A percentile compares a stretch with the other conserved stretches of the same genome.
phyloP scores from a whole-genome alignment of 2,113 vertebrate genomes.

The Nyctereutes procyonoides region DNA sequence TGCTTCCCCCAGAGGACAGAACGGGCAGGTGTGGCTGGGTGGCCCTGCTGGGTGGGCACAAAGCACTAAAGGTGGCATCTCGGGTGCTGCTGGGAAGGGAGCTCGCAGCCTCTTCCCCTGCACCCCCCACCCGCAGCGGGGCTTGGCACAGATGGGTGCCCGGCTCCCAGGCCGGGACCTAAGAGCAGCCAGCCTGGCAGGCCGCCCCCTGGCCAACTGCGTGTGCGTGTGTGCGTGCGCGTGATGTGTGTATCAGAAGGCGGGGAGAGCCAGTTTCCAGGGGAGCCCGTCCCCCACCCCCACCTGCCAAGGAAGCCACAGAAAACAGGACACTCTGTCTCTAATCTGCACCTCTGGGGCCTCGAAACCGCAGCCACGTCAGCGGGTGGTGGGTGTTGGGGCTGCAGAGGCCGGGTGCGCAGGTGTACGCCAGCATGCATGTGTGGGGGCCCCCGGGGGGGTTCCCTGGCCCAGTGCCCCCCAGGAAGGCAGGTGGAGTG shows the following conservation, averaged over 20 bases:
- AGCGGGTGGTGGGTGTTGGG: neutral
- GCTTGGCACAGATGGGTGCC: neutral
- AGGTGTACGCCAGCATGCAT: neutral
- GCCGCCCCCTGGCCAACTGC: neutral
- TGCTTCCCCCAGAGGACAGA: neutral
- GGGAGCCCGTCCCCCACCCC: neutral
- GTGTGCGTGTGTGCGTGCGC: accelerated
- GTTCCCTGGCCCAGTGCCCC: neutral
- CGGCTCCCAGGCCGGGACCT: neutral
- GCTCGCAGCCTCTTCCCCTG: neutral
- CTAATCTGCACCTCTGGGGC: conserved; percentile 51
- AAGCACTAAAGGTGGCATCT: neutral
- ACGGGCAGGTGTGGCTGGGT: neutral
- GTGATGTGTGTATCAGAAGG: accelerated
- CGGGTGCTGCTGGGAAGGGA: neutral
- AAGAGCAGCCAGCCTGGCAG: neutral
- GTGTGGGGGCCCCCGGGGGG: neutral
- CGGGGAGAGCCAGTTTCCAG: neutral
- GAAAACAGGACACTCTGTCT: conserved; percentile 60
- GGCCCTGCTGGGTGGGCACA: neutral
- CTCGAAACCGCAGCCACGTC: conserved; percentile 69
- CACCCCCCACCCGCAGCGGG: neutral
- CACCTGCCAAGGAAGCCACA: neutral
- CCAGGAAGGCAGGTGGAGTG: neutral
- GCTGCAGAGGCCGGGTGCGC: neutral